A percentile compares a stretch with the other conserved stretches of the same genome.
Evolutionary conservation across 2,888 invertebrate genomes (phyloP).

Genomic region (Campoletis raptor): DNA sequence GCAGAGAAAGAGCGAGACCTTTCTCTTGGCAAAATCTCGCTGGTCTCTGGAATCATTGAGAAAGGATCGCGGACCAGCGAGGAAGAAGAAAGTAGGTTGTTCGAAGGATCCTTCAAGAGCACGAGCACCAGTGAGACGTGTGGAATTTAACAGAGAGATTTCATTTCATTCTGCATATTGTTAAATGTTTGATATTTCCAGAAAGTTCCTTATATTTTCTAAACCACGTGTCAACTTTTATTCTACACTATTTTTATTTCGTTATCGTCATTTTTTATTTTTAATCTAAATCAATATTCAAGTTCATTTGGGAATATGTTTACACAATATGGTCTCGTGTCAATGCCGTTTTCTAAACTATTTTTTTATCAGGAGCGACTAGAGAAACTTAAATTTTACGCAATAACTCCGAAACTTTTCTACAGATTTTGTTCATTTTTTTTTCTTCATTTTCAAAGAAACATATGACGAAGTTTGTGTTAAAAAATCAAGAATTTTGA

Average conservation of each 20-base stretch:
- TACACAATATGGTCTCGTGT: no score
- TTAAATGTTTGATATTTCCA: neutral
- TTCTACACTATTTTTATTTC: neutral
- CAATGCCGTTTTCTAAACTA: no score
- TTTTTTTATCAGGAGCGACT: no score
- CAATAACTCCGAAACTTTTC: neutral
- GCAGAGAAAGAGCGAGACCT: constrained; percentile 54
- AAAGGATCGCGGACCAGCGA: constrained; percentile 59
- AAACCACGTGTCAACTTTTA: neutral
- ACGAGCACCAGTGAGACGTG: constrained; percentile 12
- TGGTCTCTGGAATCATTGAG: constrained; percentile 54
- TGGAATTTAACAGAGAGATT: constrained; percentile 40
- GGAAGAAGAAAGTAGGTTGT: constrained; percentile 68
- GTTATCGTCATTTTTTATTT: neutral
- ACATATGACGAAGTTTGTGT: no score
- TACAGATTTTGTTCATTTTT: neutral
- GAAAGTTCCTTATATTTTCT: neutral
- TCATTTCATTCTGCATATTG: constrained; percentile 32
- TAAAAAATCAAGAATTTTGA: no score
- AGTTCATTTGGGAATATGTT: no score
- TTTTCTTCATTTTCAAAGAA: no score
- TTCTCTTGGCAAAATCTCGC: constrained; percentile 65
- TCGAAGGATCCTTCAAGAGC: constrained; percentile 60
- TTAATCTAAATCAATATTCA: neutral
- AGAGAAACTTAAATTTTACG: no score